These are phyloP conservation scores for Volucella inflata DNA, from an alignment of 2,888 invertebrate genomes.

Conservation along the genomic window DNA sequence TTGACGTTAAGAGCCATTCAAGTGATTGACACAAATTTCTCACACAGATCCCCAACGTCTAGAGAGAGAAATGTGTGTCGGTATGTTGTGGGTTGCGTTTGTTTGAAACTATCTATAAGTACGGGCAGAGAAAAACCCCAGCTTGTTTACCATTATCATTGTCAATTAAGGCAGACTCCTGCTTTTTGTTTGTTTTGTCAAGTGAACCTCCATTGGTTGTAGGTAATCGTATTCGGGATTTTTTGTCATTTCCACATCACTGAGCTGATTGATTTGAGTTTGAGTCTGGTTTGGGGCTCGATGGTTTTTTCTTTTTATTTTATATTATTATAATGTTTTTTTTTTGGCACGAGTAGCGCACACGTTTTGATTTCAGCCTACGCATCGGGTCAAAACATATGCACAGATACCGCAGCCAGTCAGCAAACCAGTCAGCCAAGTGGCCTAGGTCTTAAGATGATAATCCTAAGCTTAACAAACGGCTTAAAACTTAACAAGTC, in stretches of 20 bases:
- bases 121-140: slow-evolving; percentile 22
- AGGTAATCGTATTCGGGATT: slow-evolving; percentile 20
- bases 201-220: slow-evolving; percentile 31
- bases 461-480: slow-evolving; percentile 64
- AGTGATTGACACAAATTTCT: slow-evolving; percentile 67
- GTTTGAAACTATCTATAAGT: neutral
- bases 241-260: slow-evolving; percentile 43
- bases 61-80: slow-evolving; percentile 46
- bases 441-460: slow-evolving; percentile 54
- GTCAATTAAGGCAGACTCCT: slow-evolving; percentile 29
- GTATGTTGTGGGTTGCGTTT: slow-evolving; percentile 37
- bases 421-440: slow-evolving; percentile 21
- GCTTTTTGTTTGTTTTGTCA: slow-evolving; percentile 45
- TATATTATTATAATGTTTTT: neutral
- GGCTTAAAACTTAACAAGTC: slow-evolving; percentile 66
- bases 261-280: slow-evolving; percentile 58
- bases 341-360: slow-evolving; percentile 65
- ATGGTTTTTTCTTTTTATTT: neutral
- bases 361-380: slow-evolving; percentile 53
- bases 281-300: slow-evolving; percentile 16
- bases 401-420: neutral
- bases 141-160: slow-evolving; percentile 35
- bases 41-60: slow-evolving; percentile 37
- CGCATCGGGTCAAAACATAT: slow-evolving; percentile 33
- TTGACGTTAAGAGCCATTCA: slow-evolving; percentile 62